A percentile compares a stretch with the other conserved stretches of the same genome.
These are phyloP conservation scores for Cyanistes caeruleus DNA, from an alignment of 2,113 vertebrate genomes.

Conservation along the genomic window DNA sequence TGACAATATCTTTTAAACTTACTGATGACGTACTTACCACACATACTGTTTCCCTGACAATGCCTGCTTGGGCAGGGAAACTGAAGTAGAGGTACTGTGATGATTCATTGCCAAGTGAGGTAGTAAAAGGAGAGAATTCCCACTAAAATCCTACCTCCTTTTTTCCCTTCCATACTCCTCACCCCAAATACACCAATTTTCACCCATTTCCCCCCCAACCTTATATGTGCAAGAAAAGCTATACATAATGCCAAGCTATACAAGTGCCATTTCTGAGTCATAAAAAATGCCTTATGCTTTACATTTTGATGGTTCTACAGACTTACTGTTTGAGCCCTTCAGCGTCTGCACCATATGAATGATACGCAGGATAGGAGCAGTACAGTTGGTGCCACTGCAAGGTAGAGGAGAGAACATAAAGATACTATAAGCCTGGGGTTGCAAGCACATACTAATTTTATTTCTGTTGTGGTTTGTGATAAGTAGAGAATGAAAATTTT, in stretches of 20 bases:
- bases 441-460: background rate
- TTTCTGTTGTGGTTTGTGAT: background rate
- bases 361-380: background rate
- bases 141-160: background rate
- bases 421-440: background rate
- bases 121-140: background rate
- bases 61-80: background rate
- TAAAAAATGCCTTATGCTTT: background rate
- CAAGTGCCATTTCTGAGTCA: background rate
- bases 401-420: background rate
- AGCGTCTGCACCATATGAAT: background rate
- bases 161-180: background rate
- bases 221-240: background rate
- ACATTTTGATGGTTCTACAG: background rate
- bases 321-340: background rate
- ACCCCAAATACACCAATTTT: background rate
- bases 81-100: background rate
- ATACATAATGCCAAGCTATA: background rate
- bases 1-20: background rate
- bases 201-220: background rate
- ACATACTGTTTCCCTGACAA: background rate
- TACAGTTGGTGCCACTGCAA: background rate
- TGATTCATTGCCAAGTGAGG: background rate
- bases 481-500: background rate
- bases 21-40: background rate